Evolutionary conservation across 1,140 invertebrate species (phyloP).

Genomic region (Leptinotarsa texana): DNA sequence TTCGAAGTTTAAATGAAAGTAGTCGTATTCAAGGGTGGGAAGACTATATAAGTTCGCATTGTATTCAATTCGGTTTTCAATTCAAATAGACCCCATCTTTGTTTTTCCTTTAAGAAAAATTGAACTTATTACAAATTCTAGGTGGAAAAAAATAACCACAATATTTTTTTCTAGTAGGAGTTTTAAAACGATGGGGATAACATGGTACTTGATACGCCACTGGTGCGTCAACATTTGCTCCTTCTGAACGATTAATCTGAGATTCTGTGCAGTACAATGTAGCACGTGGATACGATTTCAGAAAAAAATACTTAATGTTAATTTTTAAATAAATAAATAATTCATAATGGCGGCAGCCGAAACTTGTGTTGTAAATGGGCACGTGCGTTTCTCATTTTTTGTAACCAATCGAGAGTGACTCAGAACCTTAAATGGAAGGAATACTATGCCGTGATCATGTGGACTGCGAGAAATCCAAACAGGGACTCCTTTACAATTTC

Average conservation of each 20-base stretch:
- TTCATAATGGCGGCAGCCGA: constrained; percentile 10
- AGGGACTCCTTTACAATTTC: too few relatives aligned
- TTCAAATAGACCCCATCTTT: too few relatives aligned
- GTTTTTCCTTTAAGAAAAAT: too few relatives aligned
- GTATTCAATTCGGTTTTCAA: too few relatives aligned
- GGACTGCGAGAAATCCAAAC: neutral
- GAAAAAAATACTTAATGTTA: constrained; percentile 7
- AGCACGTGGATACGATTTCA: neutral
- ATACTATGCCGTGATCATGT: constrained; percentile 6
- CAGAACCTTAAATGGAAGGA: constrained; percentile 4
- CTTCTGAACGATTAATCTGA: neutral
- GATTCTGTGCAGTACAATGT: constrained; percentile 9
- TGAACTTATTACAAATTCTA: too few relatives aligned
- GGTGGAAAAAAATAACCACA: too few relatives aligned
- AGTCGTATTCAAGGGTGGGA: too few relatives aligned
- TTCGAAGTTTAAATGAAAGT: too few relatives aligned
- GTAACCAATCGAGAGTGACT: constrained; percentile 7
- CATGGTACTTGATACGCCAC: neutral
- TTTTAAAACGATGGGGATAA: too few relatives aligned
- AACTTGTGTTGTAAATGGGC: constrained; percentile 14
- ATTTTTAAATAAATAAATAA: constrained; percentile 19
- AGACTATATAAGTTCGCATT: too few relatives aligned
- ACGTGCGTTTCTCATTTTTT: constrained; percentile 18
- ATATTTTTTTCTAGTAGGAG: too few relatives aligned
- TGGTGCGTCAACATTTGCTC: neutral